These are phyloP conservation scores for Caenorhabditis tropicalis DNA, from an alignment of 1,140 invertebrate genomes.

Conservation along the genomic window DNA sequence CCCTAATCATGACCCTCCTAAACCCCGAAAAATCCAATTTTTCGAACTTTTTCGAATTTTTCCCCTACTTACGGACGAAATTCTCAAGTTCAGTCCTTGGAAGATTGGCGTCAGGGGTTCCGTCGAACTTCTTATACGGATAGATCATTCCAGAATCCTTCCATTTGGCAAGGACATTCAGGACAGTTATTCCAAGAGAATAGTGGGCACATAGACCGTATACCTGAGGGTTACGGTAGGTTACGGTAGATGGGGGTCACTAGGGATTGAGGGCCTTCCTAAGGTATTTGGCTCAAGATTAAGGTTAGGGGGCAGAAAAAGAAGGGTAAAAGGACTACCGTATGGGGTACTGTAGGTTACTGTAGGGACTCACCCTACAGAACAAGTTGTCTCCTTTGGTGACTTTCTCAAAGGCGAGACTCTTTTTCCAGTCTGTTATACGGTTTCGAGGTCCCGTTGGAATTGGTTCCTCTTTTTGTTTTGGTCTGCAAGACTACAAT, in stretches of 20 bases:
- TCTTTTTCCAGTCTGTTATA: neutral
- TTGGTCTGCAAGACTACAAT: neutral
- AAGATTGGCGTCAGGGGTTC: neutral
- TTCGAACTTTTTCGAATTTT: neutral
- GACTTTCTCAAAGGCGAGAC: neutral
- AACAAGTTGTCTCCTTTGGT: neutral
- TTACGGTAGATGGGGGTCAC: too few species aligned
- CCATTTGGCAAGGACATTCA: neutral
- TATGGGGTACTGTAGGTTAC: neutral
- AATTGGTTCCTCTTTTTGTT: neutral
- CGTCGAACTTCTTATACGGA: constrained; percentile 17
- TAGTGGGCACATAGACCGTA: neutral
- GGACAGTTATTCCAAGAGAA: neutral
- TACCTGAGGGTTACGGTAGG: too few species aligned
- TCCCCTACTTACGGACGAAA: neutral
- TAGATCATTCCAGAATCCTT: constrained; percentile 9
- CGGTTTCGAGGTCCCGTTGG: neutral
- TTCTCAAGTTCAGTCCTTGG: neutral
- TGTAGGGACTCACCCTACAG: neutral
- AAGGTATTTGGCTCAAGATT: neutral
- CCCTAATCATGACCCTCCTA: too few species aligned
- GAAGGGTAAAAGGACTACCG: too few species aligned
- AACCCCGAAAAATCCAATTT: too few species aligned
- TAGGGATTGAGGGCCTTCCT: neutral
- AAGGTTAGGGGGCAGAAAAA: too few species aligned